Evolutionary conservation across 92 coral and sea anemone species (phyloP).

Genomic region (Palythoa grandiflora): DNA sequence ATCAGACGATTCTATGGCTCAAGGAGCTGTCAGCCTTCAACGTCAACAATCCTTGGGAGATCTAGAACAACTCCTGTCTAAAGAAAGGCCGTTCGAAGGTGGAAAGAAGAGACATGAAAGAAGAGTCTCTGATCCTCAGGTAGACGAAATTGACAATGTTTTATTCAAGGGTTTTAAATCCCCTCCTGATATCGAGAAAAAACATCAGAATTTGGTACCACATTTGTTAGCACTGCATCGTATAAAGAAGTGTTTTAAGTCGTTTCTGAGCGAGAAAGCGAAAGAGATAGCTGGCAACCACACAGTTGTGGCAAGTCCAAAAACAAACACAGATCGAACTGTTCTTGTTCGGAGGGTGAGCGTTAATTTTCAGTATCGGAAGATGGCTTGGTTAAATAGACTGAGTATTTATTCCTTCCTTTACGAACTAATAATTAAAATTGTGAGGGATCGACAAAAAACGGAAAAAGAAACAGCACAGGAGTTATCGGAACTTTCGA

Average conservation of each 20-base stretch:
- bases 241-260: not conserved
- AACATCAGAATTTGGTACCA: conserved; percentile 30
- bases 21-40: not conserved
- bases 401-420: conserved; percentile 8
- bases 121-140: conserved; percentile 28
- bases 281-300: conserved; percentile 14
- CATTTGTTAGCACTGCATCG: conserved; percentile 27
- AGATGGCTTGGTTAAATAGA: not conserved
- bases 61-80: not conserved
- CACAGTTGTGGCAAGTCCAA: not conserved
- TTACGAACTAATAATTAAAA: conserved; percentile 22
- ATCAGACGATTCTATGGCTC: conserved; percentile 3
- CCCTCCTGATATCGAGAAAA: conserved; percentile 30
- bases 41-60: conserved; percentile 28
- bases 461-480: not conserved
- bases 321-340: not conserved
- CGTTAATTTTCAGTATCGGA: not conserved
- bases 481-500: not conserved
- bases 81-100: conserved; percentile 35
- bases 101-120: not conserved
- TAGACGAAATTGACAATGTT: conserved; percentile 24
- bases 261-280: conserved; percentile 31
- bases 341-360: not conserved
- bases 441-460: not conserved
- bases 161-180: conserved; percentile 32